These are phyloP conservation scores for Galagoides demidoff DNA, from an alignment of 2,797 vertebrate genomes.

Conservation along the genomic window DNA sequence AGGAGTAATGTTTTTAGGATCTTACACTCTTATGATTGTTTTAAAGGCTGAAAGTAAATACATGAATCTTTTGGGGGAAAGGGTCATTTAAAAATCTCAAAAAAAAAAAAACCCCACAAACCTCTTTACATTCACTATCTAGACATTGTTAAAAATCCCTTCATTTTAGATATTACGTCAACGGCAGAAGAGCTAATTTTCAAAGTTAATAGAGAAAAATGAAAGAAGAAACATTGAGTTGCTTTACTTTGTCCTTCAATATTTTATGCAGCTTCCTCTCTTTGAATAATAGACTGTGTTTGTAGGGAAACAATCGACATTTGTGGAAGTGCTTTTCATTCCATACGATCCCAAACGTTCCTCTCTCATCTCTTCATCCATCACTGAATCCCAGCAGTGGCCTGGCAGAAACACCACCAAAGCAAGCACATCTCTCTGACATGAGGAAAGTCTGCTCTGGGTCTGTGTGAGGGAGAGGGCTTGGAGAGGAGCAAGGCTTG, in stretches of 20 bases:
- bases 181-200: conserved; percentile 47
- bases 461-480: background rate
- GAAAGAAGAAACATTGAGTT: background rate
- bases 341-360: background rate
- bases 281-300: background rate
- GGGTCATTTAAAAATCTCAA: background rate
- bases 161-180: background rate
- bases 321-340: conserved; percentile 18
- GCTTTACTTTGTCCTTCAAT: background rate
- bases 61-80: background rate
- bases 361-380: background rate
- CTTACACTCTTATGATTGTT: background rate
- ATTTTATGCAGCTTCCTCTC: background rate
- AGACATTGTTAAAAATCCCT: background rate
- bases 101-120: too few species aligned
- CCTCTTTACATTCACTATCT: background rate
- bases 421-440: background rate
- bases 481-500: background rate
- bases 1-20: background rate
- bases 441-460: background rate
- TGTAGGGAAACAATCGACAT: background rate
- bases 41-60: conserved; percentile 17
- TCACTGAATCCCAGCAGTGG: background rate
- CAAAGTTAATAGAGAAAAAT: conserved; percentile 5
- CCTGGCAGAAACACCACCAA: background rate